phyloP scores from a whole-genome alignment of 1,140 invertebrate species.

The Nasonia vitripennis region DNA sequence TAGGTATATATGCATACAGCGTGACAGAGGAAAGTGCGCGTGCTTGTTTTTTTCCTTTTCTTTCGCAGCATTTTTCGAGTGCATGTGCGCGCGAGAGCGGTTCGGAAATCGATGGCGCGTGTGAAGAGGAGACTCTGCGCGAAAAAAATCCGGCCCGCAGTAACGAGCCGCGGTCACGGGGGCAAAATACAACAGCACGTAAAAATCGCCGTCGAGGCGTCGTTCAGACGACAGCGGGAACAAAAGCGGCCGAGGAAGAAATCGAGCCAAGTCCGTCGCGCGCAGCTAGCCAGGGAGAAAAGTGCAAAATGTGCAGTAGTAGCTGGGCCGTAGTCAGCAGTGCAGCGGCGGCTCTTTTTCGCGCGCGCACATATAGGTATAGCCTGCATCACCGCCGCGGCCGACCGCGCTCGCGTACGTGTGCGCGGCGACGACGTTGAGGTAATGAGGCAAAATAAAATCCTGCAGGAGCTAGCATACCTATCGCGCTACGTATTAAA shows the following conservation, averaged over 20 bases:
- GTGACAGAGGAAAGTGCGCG: slow-evolving; percentile 13
- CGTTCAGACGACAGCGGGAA: slow-evolving; percentile 22
- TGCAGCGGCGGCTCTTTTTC: slow-evolving; percentile 15
- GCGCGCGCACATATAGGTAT: no score
- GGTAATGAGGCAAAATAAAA: slow-evolving; percentile 51
- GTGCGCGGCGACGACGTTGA: neutral
- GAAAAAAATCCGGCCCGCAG: slow-evolving; percentile 10
- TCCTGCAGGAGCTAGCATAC: slow-evolving; percentile 13
- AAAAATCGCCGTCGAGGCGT: neutral
- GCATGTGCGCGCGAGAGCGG: neutral
- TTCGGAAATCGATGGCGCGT: slow-evolving; percentile 19
- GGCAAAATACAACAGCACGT: neutral
- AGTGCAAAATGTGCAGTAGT: slow-evolving; percentile 67
- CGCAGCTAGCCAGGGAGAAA: slow-evolving; percentile 53
- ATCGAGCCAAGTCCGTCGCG: neutral
- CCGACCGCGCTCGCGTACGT: neutral
- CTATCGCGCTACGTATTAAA: neutral
- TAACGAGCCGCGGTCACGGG: no score
- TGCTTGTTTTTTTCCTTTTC: slow-evolving; percentile 5
- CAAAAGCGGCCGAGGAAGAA: slow-evolving; percentile 54
- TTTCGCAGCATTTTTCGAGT: neutral
- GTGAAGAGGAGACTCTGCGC: neutral
- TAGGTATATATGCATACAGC: neutral
- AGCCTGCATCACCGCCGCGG: no score
- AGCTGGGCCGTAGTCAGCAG: slow-evolving; percentile 58